Evolutionary conservation across 1,140 invertebrate species (phyloP).

Genomic region (Hetaerina americana): DNA sequence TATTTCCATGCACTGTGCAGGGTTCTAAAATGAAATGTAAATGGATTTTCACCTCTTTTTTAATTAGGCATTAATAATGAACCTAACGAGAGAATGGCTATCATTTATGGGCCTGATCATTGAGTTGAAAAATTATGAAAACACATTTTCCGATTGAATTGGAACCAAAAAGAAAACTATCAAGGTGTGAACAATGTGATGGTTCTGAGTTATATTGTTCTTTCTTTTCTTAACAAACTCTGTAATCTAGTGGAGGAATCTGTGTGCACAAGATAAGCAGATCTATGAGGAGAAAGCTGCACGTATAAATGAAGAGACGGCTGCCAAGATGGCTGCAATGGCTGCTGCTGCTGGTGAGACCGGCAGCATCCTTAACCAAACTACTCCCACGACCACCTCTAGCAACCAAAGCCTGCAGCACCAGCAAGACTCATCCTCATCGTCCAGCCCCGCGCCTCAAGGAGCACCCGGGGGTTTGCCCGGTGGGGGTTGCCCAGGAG

Average conservation of each 20-base stretch:
- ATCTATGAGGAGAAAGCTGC: conserved; percentile 84
- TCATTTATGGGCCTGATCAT: no score
- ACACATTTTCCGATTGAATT: no score
- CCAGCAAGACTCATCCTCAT: not conserved
- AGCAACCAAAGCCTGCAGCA: not conserved
- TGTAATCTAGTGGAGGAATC: conserved; percentile 78
- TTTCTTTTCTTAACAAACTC: conserved; percentile 8
- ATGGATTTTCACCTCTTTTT: no score
- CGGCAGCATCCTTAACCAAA: not conserved
- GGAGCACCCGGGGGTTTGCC: not conserved
- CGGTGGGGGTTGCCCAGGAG: not conserved
- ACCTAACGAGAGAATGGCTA: no score
- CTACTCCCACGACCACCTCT: not conserved
- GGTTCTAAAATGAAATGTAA: no score
- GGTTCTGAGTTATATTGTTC: no score
- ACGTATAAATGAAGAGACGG: conserved; percentile 72
- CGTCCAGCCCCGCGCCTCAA: not conserved
- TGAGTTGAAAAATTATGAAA: no score
- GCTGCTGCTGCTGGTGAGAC: not conserved
- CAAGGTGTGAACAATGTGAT: no score
- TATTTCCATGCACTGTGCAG: no score
- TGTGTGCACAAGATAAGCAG: conserved; percentile 76
- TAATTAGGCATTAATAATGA: no score
- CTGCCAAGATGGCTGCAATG: conserved; percentile 38
- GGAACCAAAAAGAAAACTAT: no score